Evolutionary conservation across 1,140 invertebrate species (phyloP), one percentile per base, ranked within the genome.

Genomic region (Tenebrio molitor): DNA sequence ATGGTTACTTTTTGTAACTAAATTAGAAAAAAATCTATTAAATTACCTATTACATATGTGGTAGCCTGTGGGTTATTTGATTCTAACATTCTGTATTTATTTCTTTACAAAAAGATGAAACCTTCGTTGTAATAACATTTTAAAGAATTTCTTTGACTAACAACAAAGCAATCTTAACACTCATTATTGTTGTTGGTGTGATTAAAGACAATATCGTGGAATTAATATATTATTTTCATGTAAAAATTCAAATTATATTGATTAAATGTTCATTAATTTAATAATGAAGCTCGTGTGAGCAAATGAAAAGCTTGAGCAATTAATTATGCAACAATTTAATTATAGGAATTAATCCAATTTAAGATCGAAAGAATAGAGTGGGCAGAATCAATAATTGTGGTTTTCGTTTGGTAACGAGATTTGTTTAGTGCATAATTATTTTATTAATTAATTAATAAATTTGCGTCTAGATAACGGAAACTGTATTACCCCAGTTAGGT

Each of bases 321-420:
- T n/a, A n/a, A n/a, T 58, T 58, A 58, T 17, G 21, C 19, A 29
- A 39, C 14, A 4, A 2, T 7, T 2, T 58, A 58, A 58, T 58
- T 58, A 58, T 58, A 58, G 21, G 50, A 58, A 58, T 58, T 58
- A 58, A 58, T 29, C 29, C 50, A 58, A 29, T 58, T 25, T 58
- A 50, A 50, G 23, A 10, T 5, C 44, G 42, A 50, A 50, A 50
- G 44, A 50, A 21, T 50, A 16, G 7, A 19, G 7, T 1, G 7
- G 23, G 7, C 44, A 7, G 23, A 12, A 19, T 19, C 44, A 50
- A 50, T 50, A 50, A 50, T 21, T 50, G 19, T 17, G 12, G 19
- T 50, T 50, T 21, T 17, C 23, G 44, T n/a, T n/a, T 17, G 12
- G 23, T 50, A 50, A 50, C 29, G 4, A 10, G 4, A 33, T 33